phyloP scores from a whole-genome alignment of 2,888 invertebrate species.

The Falcaria lacertinaria region DNA sequence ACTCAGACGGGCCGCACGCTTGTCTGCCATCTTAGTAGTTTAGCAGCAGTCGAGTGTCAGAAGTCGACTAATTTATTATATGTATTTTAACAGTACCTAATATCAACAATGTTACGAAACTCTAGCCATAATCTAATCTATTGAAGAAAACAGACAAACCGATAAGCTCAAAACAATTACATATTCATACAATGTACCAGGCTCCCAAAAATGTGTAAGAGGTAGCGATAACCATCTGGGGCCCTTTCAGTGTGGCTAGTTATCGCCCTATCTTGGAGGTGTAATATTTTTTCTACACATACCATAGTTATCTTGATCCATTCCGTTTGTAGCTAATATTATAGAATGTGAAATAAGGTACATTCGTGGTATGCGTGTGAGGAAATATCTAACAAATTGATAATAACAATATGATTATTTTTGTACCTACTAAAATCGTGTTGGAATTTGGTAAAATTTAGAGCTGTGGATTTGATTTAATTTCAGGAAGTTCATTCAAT shows the following conservation, averaged over 20 bases:
- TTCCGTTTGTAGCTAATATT: constrained; percentile 41
- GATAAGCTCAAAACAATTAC: constrained; percentile 34
- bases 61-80: too few species aligned
- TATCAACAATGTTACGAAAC: too few species aligned
- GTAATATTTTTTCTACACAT: constrained; percentile 46
- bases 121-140: too few species aligned
- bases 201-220: constrained; percentile 68
- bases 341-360: constrained; percentile 48
- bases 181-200: constrained; percentile 71
- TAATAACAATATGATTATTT: neutral
- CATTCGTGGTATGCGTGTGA: constrained; percentile 20
- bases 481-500: too few species aligned
- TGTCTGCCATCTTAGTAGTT: too few species aligned
- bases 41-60: too few species aligned
- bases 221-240: constrained; percentile 53
- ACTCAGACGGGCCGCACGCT: too few species aligned
- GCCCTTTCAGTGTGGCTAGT: constrained; percentile 55
- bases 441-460: too few species aligned
- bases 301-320: constrained; percentile 49
- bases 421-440: too few species aligned
- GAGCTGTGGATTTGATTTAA: too few species aligned
- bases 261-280: constrained; percentile 52
- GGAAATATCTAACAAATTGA: neutral
- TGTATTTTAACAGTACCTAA: too few species aligned
- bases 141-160: neutral